Percentiles rank a stretch among this genome's conserved stretches.
phyloP scores from a whole-genome alignment of 37 sponge, comb jelly and placozoan species.

The Trichoplax adhaerens region DNA sequence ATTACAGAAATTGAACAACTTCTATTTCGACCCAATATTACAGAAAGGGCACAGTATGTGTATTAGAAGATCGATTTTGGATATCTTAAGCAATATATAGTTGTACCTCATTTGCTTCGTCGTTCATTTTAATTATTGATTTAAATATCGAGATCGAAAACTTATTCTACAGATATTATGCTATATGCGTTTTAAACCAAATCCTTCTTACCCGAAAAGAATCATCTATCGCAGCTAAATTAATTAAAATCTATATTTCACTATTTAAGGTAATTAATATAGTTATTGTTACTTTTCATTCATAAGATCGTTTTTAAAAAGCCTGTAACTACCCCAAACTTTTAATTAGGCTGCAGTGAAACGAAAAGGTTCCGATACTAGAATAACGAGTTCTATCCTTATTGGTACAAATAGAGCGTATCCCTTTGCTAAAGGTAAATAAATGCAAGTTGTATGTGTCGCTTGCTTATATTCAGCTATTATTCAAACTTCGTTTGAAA shows the following conservation, averaged over 20 bases:
- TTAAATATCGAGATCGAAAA: background rate
- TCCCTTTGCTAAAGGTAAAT: slow-evolving; percentile 60
- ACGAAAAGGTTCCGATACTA: slow-evolving; percentile 43
- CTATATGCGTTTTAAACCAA: slow-evolving; percentile 84
- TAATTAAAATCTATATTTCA: slow-evolving; percentile 60
- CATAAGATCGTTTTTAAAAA: background rate
- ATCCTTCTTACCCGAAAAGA: slow-evolving; percentile 39
- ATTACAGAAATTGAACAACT: slow-evolving; percentile 66
- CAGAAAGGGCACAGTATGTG: slow-evolving; percentile 68
- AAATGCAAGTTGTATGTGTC: slow-evolving; percentile 2
- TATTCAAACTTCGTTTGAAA: background rate
- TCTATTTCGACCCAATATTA: slow-evolving; percentile 72
- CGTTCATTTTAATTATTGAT: no score
- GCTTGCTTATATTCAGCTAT: background rate
- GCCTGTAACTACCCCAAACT: background rate
- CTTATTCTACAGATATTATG: slow-evolving; percentile 51
- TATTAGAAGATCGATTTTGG: background rate
- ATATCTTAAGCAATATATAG: no score
- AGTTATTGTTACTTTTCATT: background rate
- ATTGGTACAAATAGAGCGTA: slow-evolving; percentile 91
- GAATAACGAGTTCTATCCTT: slow-evolving; percentile 72
- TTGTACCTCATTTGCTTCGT: no score
- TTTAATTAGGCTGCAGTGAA: slow-evolving; percentile 30
- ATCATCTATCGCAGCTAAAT: slow-evolving; percentile 29
- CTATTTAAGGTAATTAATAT: slow-evolving; percentile 63